A percentile compares a stretch with the other conserved stretches of the same genome.
phyloP scores from a whole-genome alignment of 30 jellyfish, hydroid and myxozoan species.

The Hydractinia symbiolongicarpus region DNA sequence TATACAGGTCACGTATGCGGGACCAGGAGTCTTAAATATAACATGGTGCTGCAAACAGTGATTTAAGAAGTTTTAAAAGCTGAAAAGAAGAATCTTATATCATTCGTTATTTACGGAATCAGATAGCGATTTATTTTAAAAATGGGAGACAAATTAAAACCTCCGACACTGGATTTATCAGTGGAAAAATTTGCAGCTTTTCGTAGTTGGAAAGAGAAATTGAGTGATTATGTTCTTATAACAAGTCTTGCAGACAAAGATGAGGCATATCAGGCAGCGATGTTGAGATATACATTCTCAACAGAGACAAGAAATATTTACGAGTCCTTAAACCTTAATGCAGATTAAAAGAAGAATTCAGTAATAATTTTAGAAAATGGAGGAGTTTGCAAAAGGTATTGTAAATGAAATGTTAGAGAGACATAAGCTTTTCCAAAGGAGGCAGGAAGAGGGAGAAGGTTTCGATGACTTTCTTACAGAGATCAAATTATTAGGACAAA shows the following conservation, averaged over 20 bases:
- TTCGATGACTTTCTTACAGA: constrained; percentile 26
- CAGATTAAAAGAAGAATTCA: constrained; percentile 19
- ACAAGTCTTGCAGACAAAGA: constrained; percentile 19
- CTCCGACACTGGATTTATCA: constrained; percentile 34
- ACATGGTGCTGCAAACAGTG: too few species aligned
- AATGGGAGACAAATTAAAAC: too few species aligned
- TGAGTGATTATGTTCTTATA: constrained; percentile 26
- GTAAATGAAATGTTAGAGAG: constrained; percentile 15
- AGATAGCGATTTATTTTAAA: too few species aligned
- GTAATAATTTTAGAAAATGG: constrained; percentile 14
- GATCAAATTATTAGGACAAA: neutral
- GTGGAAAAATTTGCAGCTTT: constrained; percentile 41
- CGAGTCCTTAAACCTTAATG: constrained; percentile 28
- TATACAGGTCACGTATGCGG: too few species aligned
- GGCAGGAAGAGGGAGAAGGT: constrained; percentile 32
- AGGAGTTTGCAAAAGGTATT: constrained; percentile 27
- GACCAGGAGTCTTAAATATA: too few species aligned
- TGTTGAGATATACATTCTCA: constrained; percentile 29
- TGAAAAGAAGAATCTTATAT: too few species aligned
- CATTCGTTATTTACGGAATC: too few species aligned
- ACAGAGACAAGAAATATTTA: constrained; percentile 33
- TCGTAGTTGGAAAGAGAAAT: constrained; percentile 28
- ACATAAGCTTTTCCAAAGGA: constrained; percentile 5
- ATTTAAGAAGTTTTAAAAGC: too few species aligned
- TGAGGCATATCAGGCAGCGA: constrained; percentile 29